A percentile compares a stretch with the other conserved stretches of the same genome.
phyloP scores from a whole-genome alignment of 1,140 invertebrate species.

The Asbolus verrucosus region DNA sequence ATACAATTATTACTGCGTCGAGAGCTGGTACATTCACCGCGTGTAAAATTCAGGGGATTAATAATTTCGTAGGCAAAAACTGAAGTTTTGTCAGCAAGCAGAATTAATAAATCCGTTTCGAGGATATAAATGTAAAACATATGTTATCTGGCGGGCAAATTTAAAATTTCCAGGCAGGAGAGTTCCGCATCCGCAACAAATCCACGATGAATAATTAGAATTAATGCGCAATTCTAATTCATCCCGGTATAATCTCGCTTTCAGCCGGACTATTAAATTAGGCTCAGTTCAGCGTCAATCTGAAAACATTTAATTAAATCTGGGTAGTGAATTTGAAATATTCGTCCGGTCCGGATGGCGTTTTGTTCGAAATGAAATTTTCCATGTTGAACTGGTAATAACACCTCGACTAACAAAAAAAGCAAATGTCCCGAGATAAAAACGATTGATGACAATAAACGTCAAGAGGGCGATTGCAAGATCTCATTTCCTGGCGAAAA shows the following conservation, averaged over 20 bases:
- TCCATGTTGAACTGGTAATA: constrained; percentile 5
- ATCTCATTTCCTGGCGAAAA: constrained; percentile 9
- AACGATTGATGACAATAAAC: constrained; percentile 15
- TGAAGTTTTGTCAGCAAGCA: too few species aligned
- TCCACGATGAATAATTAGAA: neutral
- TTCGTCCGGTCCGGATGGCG: neutral
- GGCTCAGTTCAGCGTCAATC: constrained; percentile 24
- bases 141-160: too few species aligned
- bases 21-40: too few species aligned
- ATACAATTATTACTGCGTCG: too few species aligned
- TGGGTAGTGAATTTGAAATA: constrained; percentile 13
- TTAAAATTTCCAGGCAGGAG: neutral
- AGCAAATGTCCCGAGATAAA: neutral
- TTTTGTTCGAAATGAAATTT: constrained; percentile 3
- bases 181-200: neutral
- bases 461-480: too few species aligned
- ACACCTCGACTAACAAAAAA: neutral
- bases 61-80: too few species aligned
- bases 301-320: constrained; percentile 35
- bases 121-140: too few species aligned
- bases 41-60: too few species aligned
- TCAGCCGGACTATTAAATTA: constrained; percentile 24
- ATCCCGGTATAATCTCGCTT: constrained; percentile 13
- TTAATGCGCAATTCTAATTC: constrained; percentile 24
- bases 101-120: too few species aligned